Evolutionary conservation across 2,113 vertebrate species (phyloP), one percentile per base, ranked within the genome.

Genomic region (Struthio camelus): DNA sequence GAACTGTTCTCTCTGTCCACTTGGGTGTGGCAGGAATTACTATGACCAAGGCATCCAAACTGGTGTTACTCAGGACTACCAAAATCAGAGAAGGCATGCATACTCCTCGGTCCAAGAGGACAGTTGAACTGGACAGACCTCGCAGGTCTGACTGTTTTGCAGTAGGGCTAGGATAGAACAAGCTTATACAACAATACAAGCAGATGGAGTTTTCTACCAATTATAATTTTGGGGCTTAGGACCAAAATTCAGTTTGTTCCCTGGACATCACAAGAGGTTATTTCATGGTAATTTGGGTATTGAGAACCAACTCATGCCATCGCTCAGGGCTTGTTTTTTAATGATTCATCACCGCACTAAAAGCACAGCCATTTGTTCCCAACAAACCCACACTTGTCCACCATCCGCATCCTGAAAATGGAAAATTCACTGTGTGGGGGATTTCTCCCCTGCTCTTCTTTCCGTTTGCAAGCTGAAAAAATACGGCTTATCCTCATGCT

Each of bases 381-480:
- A 11, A 11, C 18, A 25, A 40, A 27, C 20, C 24, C 2, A 0
- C 5, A 0, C 32, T 11, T 15, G 5, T 6, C 32, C 51, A 11
- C 34, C 30, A 32, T 4, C 44, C 2, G 8, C 34, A 2, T 10
- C 32, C 36, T 5, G 11, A 38, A 34, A 38, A 36, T 4, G 25
- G 78, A 14, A 19, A 42, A 10, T 32, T 70, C 34, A 23, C 4
- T n/a, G n/a, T n/a, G 10, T 9, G 28, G 70, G 25, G 75, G 58
- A 44, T n/a, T 62, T 76, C 56, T 36, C 38, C 61, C 23, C 36
- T 48, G 27, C 78, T 83, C 48, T 67, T 42, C 58, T 85, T 76
- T 81, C 65, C 78, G 50, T 83, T 69, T 44, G 14, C 67, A 32
- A 28, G 19, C 42, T 76, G 30, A 40, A 67, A 36, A 70, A 92